Evolutionary conservation across 2,888 invertebrate genomes (phyloP), one percentile per base, ranked within the genome.

Genomic region (Oscheius sp.): DNA sequence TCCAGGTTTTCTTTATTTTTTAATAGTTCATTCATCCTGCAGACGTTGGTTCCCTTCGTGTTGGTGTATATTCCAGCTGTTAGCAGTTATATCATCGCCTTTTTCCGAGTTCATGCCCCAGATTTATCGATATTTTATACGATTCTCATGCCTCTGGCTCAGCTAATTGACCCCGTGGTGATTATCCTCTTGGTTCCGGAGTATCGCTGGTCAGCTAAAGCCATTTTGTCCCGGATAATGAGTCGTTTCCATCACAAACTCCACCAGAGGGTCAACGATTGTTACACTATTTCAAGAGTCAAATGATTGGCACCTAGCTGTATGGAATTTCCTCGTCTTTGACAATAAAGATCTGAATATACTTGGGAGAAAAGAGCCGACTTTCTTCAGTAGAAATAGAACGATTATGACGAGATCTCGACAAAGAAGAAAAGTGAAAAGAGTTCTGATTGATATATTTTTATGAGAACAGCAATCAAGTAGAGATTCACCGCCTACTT

Each of bases 41-140:
- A 61, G 61, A 45, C 42, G 12, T 17, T 61, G n/a, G 45, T 61
- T 20, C 61, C 61, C 2, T n/a, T 61, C 0, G 8, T 42, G 25
- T 20, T 61, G 17, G 45, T 61, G 27, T 61, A 61, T 27, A 20
- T 31, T 23, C 61, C 61, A 1, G 61, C 61, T 27, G 61, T 61
- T 1, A 45, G 45, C 31, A 61, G 61, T 29, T 61, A 61, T 27
- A 45, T 61, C 8, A 61, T 61, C 3, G 42, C 61, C 17, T 61
- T 61, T 61, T 61, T n/a, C n/a, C 42, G 61, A n/a, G 15, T 61
- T 17, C n/a, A 61, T 27, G 61, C 61, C 4, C 61, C 61, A 15
- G 31, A 61, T 27, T 42, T 61, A 25, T 45, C 61, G 8, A 61
- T 61, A 17, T 61, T 61, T n/a, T 61, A 61, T 31, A 61, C 61